phyloP scores from a whole-genome alignment of 2,113 vertebrate species.

The Gasterosteus nipponicus region DNA sequence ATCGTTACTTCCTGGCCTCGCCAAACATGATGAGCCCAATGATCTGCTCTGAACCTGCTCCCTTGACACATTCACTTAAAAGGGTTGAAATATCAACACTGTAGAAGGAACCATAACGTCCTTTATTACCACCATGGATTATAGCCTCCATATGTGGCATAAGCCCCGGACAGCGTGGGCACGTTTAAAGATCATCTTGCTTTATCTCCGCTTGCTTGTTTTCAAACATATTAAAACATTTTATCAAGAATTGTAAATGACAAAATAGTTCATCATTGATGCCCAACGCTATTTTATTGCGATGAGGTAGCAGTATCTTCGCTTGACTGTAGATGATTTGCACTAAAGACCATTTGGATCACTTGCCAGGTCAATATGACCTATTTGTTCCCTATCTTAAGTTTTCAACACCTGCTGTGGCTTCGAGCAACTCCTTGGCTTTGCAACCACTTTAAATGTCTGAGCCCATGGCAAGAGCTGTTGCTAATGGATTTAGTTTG shows the following conservation, averaged over 20 bases:
- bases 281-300: background rate
- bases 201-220: slow-evolving; percentile 41
- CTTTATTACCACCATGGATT: slow-evolving; percentile 63
- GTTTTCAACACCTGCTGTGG: slow-evolving; percentile 41
- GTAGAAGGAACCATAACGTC: slow-evolving; percentile 44
- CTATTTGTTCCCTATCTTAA: slow-evolving; percentile 24
- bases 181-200: slow-evolving; percentile 50
- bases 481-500: slow-evolving; percentile 51
- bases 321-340: slow-evolving; percentile 4
- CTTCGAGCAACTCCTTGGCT: slow-evolving; percentile 43
- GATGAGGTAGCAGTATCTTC: background rate
- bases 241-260: slow-evolving; percentile 32
- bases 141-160: slow-evolving; percentile 55
- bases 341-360: slow-evolving; percentile 20
- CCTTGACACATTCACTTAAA: slow-evolving; percentile 46
- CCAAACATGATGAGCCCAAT: slow-evolving; percentile 25
- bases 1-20: slow-evolving; percentile 48
- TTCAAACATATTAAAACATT: slow-evolving; percentile 39
- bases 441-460: slow-evolving; percentile 36
- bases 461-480: slow-evolving; percentile 34
- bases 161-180: slow-evolving; percentile 49
- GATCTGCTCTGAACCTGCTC: slow-evolving; percentile 45
- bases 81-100: slow-evolving; percentile 53
- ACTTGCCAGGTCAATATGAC: slow-evolving; percentile 44
- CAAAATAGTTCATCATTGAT: slow-evolving; percentile 8